Evolutionary conservation across 2,113 vertebrate species (phyloP).

Genomic region (Oncorhynchus mykiss): DNA sequence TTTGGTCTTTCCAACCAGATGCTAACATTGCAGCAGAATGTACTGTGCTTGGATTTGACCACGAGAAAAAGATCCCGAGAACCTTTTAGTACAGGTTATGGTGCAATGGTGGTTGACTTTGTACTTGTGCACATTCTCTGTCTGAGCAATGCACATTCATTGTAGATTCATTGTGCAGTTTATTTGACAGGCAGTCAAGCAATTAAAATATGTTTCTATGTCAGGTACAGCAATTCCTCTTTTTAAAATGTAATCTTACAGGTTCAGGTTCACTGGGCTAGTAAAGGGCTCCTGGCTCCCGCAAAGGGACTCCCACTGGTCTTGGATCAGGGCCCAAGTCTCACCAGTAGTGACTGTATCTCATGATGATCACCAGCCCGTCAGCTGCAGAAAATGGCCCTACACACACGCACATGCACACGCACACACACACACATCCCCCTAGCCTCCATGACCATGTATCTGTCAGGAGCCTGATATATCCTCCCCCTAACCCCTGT

Average conservation of each 20-base stretch:
- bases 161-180: no score
- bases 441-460: constrained; percentile 15
- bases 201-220: no score
- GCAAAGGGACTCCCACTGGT: no score
- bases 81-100: not conserved
- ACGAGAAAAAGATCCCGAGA: not conserved
- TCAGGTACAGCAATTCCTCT: no score
- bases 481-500: constrained; percentile 10
- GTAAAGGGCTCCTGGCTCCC: not conserved
- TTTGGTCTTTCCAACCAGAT: not conserved
- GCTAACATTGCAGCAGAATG: not conserved
- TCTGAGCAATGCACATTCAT: constrained; percentile 13
- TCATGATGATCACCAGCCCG: constrained; percentile 39
- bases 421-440: not conserved
- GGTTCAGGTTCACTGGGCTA: no score
- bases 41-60: not conserved
- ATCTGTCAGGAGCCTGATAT: constrained; percentile 29
- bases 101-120: not conserved
- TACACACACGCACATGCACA: not conserved
- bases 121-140: constrained; percentile 8
- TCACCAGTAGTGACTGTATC: constrained; percentile 9
- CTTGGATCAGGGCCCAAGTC: no score
- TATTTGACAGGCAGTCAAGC: no score
- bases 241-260: no score
- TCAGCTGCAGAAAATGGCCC: constrained; percentile 39